Percentiles rank a stretch among this genome's conserved stretches.
Evolutionary conservation across 2,113 vertebrate species (phyloP).

Genomic region (Hydrochoerus hydrochaeris): DNA sequence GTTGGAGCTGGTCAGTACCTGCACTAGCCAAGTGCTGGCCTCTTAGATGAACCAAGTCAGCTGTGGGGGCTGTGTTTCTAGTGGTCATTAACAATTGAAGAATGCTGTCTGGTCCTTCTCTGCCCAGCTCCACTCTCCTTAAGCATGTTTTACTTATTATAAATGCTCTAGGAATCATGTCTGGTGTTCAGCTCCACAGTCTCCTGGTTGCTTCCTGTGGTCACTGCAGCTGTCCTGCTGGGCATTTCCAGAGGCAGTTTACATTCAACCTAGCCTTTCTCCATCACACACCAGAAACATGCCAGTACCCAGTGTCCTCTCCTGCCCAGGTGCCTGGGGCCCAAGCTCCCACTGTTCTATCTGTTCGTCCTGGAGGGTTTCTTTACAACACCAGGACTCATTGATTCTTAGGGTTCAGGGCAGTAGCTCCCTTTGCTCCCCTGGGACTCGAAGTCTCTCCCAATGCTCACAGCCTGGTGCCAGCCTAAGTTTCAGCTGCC

Average conservation of each 20-base stretch:
- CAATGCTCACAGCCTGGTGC: neutral
- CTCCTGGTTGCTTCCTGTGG: constrained; percentile 56
- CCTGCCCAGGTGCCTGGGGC: neutral
- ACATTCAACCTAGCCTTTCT: neutral
- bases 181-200: constrained; percentile 51
- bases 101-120: constrained; percentile 60
- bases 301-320: neutral
- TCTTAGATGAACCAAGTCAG: constrained; percentile 84
- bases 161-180: constrained; percentile 68
- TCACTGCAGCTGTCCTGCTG: neutral
- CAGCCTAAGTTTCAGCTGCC: constrained; percentile 25
- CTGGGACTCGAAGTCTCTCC: neutral
- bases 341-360: neutral
- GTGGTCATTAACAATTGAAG: constrained; percentile 77
- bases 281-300: neutral
- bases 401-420: neutral
- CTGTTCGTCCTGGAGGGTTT: neutral
- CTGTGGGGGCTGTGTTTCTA: constrained; percentile 69
- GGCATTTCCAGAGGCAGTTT: neutral
- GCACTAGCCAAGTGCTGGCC: constrained; percentile 78
- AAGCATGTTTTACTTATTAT: constrained; percentile 64
- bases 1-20: constrained; percentile 67
- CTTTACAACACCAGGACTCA: neutral
- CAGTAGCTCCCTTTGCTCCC: neutral
- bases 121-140: constrained; percentile 47